phyloP scores from a whole-genome alignment of 2,113 vertebrate genomes.

The Ailuropoda melanoleuca region DNA sequence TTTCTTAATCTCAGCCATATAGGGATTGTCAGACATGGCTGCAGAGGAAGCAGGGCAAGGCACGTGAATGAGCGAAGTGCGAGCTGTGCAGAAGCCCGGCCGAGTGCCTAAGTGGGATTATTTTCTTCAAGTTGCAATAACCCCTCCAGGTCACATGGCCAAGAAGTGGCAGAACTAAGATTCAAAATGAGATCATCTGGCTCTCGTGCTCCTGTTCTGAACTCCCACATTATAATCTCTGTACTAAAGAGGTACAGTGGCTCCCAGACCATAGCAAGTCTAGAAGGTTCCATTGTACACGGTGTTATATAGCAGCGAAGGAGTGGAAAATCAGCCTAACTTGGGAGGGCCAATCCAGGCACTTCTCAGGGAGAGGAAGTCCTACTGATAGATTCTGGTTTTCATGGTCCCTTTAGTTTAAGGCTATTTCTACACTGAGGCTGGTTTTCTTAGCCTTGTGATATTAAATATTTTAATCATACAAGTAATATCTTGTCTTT shows the following conservation, averaged over 20 bases:
- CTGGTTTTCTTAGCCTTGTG: background rate
- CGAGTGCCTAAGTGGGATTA: background rate
- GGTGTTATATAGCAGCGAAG: background rate
- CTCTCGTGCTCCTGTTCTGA: background rate
- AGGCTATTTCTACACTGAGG: background rate
- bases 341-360: no score
- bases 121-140: background rate
- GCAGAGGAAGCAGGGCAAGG: background rate
- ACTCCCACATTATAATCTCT: background rate
- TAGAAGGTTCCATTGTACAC: background rate
- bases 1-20: background rate
- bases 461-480: slow-evolving; percentile 4
- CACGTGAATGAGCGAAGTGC: fast-evolving
- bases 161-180: background rate
- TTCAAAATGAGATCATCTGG: background rate
- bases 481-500: background rate
- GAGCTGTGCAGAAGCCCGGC: fast-evolving
- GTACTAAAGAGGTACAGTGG: background rate
- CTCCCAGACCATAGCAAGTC: background rate
- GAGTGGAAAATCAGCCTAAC: background rate
- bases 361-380: background rate
- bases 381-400: background rate
- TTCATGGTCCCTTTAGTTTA: background rate
- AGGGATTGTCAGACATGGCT: background rate
- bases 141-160: background rate